phyloP scores from a whole-genome alignment of 2,888 invertebrate species.

The Ormyrus thymus region DNA sequence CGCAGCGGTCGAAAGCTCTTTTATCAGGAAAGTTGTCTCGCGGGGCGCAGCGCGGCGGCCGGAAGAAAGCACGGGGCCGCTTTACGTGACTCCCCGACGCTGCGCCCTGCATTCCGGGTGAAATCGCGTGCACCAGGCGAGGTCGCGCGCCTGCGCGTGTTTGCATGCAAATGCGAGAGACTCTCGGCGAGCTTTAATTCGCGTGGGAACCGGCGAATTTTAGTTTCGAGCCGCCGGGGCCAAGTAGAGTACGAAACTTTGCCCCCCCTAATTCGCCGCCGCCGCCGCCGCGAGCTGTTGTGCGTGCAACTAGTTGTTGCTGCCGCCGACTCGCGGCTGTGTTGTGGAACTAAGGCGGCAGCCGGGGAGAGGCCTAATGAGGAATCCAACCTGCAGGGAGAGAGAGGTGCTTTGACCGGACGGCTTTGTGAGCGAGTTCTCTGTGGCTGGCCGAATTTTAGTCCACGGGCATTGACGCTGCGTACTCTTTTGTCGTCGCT shows the following conservation, averaged over 20 bases:
- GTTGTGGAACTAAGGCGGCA: slow-evolving; percentile 21
- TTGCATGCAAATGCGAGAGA: slow-evolving; percentile 17
- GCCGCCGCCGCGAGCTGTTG: slow-evolving; percentile 25
- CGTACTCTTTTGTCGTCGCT: no score
- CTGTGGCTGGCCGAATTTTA: no score
- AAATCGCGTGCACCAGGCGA: not conserved
- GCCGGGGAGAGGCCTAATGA: slow-evolving; percentile 42
- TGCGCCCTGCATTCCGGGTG: not conserved
- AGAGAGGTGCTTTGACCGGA: no score
- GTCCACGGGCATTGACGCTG: no score
- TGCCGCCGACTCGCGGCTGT: not conserved
- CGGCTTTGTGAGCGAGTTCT: no score
- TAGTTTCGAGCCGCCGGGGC: slow-evolving; percentile 13
- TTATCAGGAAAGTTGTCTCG: slow-evolving; percentile 48
- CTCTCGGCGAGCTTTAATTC: slow-evolving; percentile 44
- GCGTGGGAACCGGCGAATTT: slow-evolving; percentile 44
- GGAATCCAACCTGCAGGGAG: slow-evolving; percentile 1
- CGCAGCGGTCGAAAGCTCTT: slow-evolving; percentile 29
- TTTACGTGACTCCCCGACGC: slow-evolving; percentile 9
- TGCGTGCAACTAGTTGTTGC: slow-evolving; percentile 46
- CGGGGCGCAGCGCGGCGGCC: not conserved
- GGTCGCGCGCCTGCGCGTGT: not conserved
- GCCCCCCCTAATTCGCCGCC: slow-evolving; percentile 39
- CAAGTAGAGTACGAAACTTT: slow-evolving; percentile 28
- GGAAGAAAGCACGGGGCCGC: slow-evolving; percentile 23